phyloP scores from a whole-genome alignment of 2,888 invertebrate species.

The Stramonita haemastoma region DNA sequence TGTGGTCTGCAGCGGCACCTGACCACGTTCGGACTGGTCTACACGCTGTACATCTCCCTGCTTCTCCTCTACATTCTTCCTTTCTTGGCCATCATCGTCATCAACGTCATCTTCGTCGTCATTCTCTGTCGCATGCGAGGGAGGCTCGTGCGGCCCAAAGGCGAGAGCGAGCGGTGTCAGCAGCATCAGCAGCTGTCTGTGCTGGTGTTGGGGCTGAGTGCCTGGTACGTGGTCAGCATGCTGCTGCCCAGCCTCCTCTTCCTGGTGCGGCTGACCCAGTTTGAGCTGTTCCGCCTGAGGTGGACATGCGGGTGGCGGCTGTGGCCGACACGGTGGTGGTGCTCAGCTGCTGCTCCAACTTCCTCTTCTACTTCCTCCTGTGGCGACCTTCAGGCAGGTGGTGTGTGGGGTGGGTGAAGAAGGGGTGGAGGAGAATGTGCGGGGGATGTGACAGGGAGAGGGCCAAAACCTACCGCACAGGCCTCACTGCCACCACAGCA shows the following conservation, averaged over 20 bases:
- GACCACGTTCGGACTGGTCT: conserved; percentile 38
- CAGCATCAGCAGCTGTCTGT: conserved; percentile 17
- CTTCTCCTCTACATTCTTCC: conserved; percentile 39
- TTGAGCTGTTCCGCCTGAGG: conserved; percentile 29
- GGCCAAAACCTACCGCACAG: background rate
- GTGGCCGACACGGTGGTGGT: conserved; percentile 31
- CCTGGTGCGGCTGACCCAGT: conserved; percentile 26
- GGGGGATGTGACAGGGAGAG: background rate
- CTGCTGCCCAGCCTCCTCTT: conserved; percentile 39
- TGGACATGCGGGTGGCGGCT: conserved; percentile 33
- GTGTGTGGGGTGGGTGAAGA: background rate
- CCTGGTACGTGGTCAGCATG: conserved; percentile 38
- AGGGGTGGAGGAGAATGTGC: background rate
- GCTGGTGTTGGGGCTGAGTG: conserved; percentile 28
- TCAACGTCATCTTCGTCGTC: conserved; percentile 29
- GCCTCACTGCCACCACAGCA: background rate
- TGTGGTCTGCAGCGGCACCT: background rate
- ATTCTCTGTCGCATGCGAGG: conserved; percentile 31
- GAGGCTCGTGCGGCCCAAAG: background rate
- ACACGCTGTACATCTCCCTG: conserved; percentile 31
- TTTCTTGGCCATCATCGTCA: conserved; percentile 31
- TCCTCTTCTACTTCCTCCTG: conserved; percentile 40
- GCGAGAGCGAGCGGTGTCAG: background rate
- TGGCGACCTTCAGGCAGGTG: conserved; percentile 30
- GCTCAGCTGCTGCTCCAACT: conserved; percentile 34